Evolutionary conservation across 2,113 vertebrate species (phyloP), one percentile per base, ranked within the genome.

Genomic region (Phycodurus eques): DNA sequence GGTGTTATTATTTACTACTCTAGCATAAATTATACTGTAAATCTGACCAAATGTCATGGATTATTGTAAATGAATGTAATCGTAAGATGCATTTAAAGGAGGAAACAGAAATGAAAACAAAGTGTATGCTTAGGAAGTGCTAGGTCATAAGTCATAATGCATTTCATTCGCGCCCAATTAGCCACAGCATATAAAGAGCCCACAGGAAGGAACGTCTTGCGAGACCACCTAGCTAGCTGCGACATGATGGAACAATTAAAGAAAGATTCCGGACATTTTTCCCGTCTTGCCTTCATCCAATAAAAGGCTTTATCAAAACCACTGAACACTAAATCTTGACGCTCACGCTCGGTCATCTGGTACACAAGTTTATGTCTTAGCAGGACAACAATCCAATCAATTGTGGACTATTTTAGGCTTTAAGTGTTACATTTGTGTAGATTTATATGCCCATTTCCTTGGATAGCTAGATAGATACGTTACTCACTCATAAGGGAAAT

Each of bases 81-180:
- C 81, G 17, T 79, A 67, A n/a, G 31, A 61, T 61, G 31, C 59
- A 8, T 61, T 61, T 35, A 61, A 61, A 46, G 31, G 46, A 51
- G 61, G 56, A 73, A 77, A 75, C 60, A 42, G 39, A 72, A 80
- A 70, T 67, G 31, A 59, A 76, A 59, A 75, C 14, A 8, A 27
- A 42, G 27, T 59, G 73, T 74, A 72, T 13, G n/a, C 42, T 76
- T 68, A 71, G 72, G 75, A 80, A 76, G 64, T 42, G 49, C 33
- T 27, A 20, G 54, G 59, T 70, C 68, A 65, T 42, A 69, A 72
- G 72, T 73, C 78, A 75, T 73, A 71, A 64, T 15, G 63, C 68
- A 73, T 74, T 75, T 76, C 7, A 74, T 76, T 80, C 72, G 56
- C 69, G 76, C 76, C 67, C 47, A 77, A 85, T 85, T 53, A 74